These are phyloP conservation scores for Drosophila nr. medialis DNA, from an alignment of 2,888 invertebrate species.

Conservation along the genomic window DNA sequence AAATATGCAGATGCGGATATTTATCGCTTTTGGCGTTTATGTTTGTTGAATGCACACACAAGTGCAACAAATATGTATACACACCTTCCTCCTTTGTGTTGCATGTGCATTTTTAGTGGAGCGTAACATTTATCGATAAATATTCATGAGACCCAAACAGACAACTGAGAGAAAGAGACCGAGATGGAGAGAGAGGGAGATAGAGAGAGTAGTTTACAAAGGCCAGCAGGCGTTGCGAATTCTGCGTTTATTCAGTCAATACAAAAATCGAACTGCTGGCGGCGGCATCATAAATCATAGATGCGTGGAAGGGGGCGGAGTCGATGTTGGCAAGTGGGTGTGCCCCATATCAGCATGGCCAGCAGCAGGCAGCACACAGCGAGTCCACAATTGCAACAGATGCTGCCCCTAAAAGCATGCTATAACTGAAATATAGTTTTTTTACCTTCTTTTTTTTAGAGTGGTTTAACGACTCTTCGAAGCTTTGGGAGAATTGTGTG, in stretches of 20 bases:
- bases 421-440: background rate
- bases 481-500: background rate
- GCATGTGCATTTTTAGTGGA: conserved; percentile 17
- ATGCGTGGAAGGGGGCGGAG: background rate
- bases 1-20: conserved; percentile 25
- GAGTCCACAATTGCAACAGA: conserved; percentile 33
- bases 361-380: background rate
- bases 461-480: background rate
- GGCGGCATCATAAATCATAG: background rate
- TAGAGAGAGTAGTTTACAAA: too few relatives aligned
- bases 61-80: background rate
- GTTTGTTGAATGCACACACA: background rate
- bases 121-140: conserved; percentile 40
- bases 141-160: conserved; percentile 13
- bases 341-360: conserved; percentile 33
- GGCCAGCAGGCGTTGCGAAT: background rate
- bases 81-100: background rate
- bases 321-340: background rate
- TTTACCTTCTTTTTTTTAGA: background rate
- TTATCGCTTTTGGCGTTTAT: conserved; percentile 29
- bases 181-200: background rate
- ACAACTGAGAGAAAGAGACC: background rate
- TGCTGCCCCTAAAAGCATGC: conserved; percentile 46
- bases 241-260: conserved; percentile 4
- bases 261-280: background rate